Evolutionary conservation across 2,888 invertebrate species (phyloP).

Genomic region (Xestia xanthographa): DNA sequence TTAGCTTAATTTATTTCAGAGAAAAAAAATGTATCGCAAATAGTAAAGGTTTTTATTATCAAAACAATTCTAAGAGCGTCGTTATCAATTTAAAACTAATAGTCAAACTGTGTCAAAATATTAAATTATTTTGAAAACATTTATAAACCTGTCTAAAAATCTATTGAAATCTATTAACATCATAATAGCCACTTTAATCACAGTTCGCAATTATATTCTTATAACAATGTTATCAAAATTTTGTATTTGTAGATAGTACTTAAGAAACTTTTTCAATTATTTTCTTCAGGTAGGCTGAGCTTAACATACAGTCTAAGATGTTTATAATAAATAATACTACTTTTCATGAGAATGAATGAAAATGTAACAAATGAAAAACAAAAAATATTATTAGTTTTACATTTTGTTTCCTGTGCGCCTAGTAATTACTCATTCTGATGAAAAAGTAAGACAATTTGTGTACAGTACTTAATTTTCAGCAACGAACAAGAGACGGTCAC

Average conservation of each 20-base stretch:
- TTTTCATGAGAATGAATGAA: conserved; percentile 5
- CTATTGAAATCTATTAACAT: neutral
- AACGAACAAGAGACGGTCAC: too few species aligned
- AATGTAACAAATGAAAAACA: conserved; percentile 10
- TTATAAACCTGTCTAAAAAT: neutral
- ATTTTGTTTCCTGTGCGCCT: conserved; percentile 7
- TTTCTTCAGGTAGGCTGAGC: neutral
- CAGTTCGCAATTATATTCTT: neutral
- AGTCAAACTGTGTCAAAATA: neutral
- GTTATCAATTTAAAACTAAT: neutral
- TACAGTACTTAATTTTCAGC: neutral
- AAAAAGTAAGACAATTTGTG: neutral
- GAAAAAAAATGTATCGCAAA: neutral
- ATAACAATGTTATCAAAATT: neutral
- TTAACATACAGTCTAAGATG: too few species aligned
- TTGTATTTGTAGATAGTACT: neutral
- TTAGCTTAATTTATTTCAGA: neutral
- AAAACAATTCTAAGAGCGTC: neutral
- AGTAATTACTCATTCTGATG: conserved; percentile 13
- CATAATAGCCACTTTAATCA: neutral
- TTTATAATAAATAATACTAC: conserved; percentile 6
- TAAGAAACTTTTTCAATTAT: conserved; percentile 31
- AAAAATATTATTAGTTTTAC: conserved; percentile 5
- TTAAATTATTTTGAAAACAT: neutral
- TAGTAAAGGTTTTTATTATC: neutral